Evolutionary conservation across 2,797 vertebrate species (phyloP), one percentile per base, ranked within the genome.

Genomic region (Lepilemur ruficaudatus): DNA sequence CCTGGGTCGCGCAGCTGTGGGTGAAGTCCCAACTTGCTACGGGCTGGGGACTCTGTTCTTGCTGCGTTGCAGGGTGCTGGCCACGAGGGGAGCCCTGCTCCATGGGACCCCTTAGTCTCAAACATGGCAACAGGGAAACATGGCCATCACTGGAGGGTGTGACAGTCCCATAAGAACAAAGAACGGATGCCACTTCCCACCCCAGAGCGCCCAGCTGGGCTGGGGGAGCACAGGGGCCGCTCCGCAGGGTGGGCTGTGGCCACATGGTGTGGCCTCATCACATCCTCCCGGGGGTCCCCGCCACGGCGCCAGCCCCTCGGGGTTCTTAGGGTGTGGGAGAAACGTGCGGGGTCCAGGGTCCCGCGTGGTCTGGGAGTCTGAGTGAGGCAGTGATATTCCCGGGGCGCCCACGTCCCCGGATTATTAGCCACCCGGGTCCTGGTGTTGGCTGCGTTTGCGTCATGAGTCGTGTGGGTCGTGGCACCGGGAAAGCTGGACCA

Each of bases 241-340:
- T 25, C 12, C 1, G 28, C 30, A 9, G 10, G 55, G 3, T 9
- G 9, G 10, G 1, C 14, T 7, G 7, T 67, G 28, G 20, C 20
- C 23, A 0, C 7, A 0, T 17, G 23, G 4, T 38, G 17, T 23
- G 7, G 28, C 43, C 3, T 7, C 11, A 20, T 35, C 35, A 6
- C 0, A 0, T 46, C 17, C 1, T n/a, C 0, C 22, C 17, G 15
- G 0, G 1, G 8, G 15, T 73, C 55, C 9, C 7, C 0, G 1
- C 28, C 67, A 6, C 12, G 7, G 25, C 1, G 20, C 69, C 46
- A 7, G 41, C 18, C 13, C 28, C 15, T 9, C 11, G 5, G n/a
- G 2, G n/a, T 18, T n/a, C 17, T 17, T 9, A 14, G 28, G 2
- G 28, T 30, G 22, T 28, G 18, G 48, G 59, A 32, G 76, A 48